Percentiles rank a stretch among this genome's conserved stretches.
phyloP scores from a whole-genome alignment of 1,140 invertebrate genomes.

The Galendromus occidentalis region DNA sequence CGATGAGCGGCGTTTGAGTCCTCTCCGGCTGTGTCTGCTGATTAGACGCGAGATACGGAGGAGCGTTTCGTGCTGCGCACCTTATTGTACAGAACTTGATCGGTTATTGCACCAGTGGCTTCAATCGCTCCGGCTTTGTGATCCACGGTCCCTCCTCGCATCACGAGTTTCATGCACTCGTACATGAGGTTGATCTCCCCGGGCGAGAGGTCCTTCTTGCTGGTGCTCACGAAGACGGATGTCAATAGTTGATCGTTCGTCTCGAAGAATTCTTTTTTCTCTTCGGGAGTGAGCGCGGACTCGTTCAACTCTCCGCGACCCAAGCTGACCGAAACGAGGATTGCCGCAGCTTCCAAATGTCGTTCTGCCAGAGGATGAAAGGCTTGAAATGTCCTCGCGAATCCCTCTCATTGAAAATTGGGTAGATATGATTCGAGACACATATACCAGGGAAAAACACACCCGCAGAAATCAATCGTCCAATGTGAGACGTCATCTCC shows the following conservation, averaged over 20 bases:
- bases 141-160: neutral
- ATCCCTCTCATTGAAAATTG: neutral
- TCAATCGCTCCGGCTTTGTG: constrained; percentile 1
- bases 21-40: neutral
- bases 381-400: no score
- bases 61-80: no score
- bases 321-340: neutral
- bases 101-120: neutral
- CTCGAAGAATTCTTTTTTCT: neutral
- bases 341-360: neutral
- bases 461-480: neutral
- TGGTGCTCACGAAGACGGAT: neutral
- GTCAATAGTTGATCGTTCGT: neutral
- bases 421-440: neutral
- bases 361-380: neutral
- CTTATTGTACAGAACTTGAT: neutral
- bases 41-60: neutral
- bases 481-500: neutral
- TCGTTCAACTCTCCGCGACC: neutral
- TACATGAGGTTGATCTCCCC: constrained; percentile 8
- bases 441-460: neutral
- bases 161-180: constrained; percentile 3
- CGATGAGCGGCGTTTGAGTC: neutral
- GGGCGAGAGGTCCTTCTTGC: neutral
- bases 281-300: neutral